A percentile compares a stretch with the other conserved stretches of the same genome.
Conservation (phyloP, 2,797 vertebrate species). For the Otolemur crassicaudatus region DNA sequence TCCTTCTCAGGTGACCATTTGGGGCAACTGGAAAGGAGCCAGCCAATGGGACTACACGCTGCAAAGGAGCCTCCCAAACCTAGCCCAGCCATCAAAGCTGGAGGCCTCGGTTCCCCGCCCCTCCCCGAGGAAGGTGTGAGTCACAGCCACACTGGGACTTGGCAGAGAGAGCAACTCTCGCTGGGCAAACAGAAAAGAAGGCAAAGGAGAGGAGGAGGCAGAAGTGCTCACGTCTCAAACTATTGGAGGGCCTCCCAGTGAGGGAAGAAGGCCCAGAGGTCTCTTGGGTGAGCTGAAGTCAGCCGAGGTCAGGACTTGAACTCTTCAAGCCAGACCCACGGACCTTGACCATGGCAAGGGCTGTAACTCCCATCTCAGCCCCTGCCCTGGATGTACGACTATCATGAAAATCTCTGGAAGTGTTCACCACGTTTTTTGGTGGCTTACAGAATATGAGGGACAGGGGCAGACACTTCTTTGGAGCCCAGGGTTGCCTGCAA, state of each 20-base stretch:
- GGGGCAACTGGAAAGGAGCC: neutral
- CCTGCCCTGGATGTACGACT: neutral
- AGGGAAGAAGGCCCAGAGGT: neutral
- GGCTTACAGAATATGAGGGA: neutral
- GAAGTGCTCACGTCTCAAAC: neutral
- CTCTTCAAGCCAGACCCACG: neutral
- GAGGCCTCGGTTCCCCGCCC: neutral
- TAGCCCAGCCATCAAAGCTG: neutral
- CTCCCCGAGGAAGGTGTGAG: neutral
- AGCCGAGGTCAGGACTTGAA: neutral
- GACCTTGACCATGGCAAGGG: neutral
- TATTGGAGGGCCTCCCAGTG: neutral
- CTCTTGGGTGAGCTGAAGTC: neutral
- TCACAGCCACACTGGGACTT: neutral
- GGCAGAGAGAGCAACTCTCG: neutral
- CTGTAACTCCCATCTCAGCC: neutral
- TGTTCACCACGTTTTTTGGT: neutral
- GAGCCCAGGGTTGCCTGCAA: neutral
- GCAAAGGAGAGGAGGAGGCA: neutral
- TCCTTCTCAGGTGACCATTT: neutral
- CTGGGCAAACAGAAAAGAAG: neutral
- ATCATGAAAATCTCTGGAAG: constrained; percentile 15
- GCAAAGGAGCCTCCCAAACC: neutral
- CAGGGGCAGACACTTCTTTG: neutral
- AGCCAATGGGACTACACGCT: neutral